A percentile compares a stretch with the other conserved stretches of the same genome.
Conservation (phyloP, 2,888 invertebrate species). For the Cephalotes varians region DNA sequence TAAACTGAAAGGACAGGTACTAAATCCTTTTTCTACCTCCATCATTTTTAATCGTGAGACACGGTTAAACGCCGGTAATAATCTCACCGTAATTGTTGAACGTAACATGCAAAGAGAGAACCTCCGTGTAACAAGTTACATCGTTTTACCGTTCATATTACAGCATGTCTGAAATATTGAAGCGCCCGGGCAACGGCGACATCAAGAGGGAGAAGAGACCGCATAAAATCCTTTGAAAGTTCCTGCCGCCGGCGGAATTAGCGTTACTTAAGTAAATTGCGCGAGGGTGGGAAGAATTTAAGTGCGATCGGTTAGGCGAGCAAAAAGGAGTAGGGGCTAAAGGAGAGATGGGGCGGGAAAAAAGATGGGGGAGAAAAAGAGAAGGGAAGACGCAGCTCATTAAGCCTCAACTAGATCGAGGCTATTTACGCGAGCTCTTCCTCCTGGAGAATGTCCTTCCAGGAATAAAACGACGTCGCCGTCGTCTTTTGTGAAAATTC, state of each 20-base stretch:
- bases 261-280: constrained; percentile 52
- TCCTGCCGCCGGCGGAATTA: constrained; percentile 48
- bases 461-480: constrained; percentile 27
- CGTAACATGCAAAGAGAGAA: constrained; percentile 31
- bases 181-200: background rate
- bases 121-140: constrained; percentile 31
- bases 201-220: background rate
- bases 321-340: constrained; percentile 22
- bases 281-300: constrained; percentile 50
- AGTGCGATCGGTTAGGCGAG: constrained; percentile 50
- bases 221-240: constrained; percentile 51
- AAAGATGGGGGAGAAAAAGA: background rate
- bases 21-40: background rate
- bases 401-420: constrained; percentile 52
- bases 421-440: constrained; percentile 39
- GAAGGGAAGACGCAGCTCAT: constrained; percentile 37
- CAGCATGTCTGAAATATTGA: constrained; percentile 45
- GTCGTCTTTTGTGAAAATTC: constrained; percentile 29
- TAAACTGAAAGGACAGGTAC: background rate
- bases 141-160: constrained; percentile 42
- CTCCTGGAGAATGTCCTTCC: background rate
- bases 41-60: constrained; percentile 11
- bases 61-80: constrained; percentile 29
- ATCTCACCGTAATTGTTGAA: constrained; percentile 29
- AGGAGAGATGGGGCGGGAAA: background rate